These are phyloP conservation scores for Drosophila chauvacae DNA, from an alignment of 1,140 invertebrate genomes.

Conservation along the genomic window DNA sequence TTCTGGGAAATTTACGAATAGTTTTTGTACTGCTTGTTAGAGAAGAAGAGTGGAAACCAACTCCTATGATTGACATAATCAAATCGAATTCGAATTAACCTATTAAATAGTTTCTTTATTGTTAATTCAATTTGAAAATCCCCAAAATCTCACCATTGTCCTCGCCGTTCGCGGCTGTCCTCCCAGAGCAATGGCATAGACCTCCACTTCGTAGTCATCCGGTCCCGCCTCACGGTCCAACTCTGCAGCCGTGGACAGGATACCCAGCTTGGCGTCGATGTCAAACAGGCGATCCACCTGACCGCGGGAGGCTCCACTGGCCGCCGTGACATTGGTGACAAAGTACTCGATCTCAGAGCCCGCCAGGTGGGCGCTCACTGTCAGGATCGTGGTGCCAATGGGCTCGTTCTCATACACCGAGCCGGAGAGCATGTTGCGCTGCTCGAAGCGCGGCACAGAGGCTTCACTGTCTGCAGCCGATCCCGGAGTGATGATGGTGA, in stretches of 20 bases:
- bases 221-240: conserved; percentile 94
- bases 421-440: conserved; percentile 87
- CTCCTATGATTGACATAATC: too few species aligned
- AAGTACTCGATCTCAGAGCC: conserved; percentile 93
- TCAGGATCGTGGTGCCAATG: conserved; percentile 92
- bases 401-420: conserved; percentile 95
- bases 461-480: conserved; percentile 63
- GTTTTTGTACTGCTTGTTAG: too few species aligned
- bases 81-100: not conserved
- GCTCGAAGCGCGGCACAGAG: conserved; percentile 87
- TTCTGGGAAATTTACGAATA: not conserved
- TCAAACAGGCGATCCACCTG: conserved; percentile 94
- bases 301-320: not conserved
- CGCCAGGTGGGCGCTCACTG: conserved; percentile 88
- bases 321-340: conserved; percentile 94
- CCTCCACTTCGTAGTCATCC: conserved; percentile 92
- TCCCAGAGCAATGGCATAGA: conserved; percentile 91
- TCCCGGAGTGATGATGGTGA: conserved; percentile 88
- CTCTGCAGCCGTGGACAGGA: conserved; percentile 92
- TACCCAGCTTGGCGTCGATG: conserved; percentile 94
- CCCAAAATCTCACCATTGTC: conserved; percentile 90
- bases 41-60: not conserved
- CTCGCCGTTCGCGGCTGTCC: conserved; percentile 89
- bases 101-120: not conserved
- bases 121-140: not conserved